phyloP scores from a whole-genome alignment of 2,888 invertebrate species.

The Rugalucina vietnamica region DNA sequence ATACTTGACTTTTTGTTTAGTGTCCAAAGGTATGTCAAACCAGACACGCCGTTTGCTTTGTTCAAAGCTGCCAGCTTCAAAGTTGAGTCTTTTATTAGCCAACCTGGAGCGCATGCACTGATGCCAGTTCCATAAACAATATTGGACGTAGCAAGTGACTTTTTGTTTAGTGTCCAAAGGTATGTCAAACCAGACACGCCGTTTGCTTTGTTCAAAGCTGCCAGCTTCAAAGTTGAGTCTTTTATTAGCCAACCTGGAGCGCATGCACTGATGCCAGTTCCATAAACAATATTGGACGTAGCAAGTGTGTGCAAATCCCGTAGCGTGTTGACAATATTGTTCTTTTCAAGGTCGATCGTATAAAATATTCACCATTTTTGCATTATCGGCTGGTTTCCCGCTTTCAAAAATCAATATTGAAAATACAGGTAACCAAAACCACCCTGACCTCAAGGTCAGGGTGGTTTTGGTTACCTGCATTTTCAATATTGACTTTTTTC shows the following conservation, averaged over 20 bases:
- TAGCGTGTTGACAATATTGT: background rate
- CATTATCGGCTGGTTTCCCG: too few species aligned
- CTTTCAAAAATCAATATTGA: too few species aligned
- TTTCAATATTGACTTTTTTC: too few species aligned
- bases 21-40: conserved; percentile 24
- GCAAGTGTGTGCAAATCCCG: background rate
- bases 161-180: conserved; percentile 6
- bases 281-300: conserved; percentile 11
- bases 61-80: conserved; percentile 9
- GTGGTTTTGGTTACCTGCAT: too few species aligned
- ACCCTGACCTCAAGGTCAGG: too few species aligned
- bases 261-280: conserved; percentile 24
- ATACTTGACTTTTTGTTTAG: conserved; percentile 7
- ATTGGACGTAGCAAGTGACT: conserved; percentile 5
- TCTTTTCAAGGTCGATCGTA: background rate
- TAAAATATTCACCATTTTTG: too few species aligned
- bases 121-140: conserved; percentile 22
- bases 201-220: conserved; percentile 20
- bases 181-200: conserved; percentile 23
- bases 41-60: conserved; percentile 5
- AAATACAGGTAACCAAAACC: too few species aligned
- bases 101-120: conserved; percentile 6
- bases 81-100: background rate
- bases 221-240: conserved; percentile 13
- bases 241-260: conserved; percentile 3